Evolutionary conservation across 1,140 invertebrate species (phyloP), one percentile per base, ranked within the genome.

Genomic region (Pachyrhynchus sulphureomaculatus): DNA sequence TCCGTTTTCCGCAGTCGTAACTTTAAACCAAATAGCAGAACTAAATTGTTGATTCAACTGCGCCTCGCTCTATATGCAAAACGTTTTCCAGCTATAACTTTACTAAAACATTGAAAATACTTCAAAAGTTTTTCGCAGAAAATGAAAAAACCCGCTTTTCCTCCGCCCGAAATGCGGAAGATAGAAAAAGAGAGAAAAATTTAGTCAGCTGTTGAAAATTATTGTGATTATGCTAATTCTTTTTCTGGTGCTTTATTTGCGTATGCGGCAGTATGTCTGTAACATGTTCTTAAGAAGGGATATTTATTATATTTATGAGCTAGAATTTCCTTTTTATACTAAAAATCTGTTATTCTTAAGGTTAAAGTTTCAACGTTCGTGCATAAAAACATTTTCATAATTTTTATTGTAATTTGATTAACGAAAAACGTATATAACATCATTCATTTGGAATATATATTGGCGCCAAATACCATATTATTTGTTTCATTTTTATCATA

Each of bases 181-280:
- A 13, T 13, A 66, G 60, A 68, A 68, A 68, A 69, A 67, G 59
- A 69, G 64, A 60, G 64, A 67, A 68, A 68, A 63, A 68, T 68
- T 69, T 65, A 73, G 72, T 74, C 72, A 73, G 71, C 72, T 72
- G 72, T 65, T 72, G 66, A 63, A 69, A 74, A 74, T 74, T 74
- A 74, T 74, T 72, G 67, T 72, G 71, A 74, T 74, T 74, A 74
- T 74, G 72, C 72, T 73, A 74, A 74, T 74, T 72, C 68, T 65
- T 71, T 67, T 71, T 69, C 67, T 69, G 67, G 54, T 64, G 62
- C 64, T 64, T 66, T 55, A 61, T 63, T 72, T 53, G 61, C 58
- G 49, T 64, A 65, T 71, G 67, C 26, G 8, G 64, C 20, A 63
- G 60, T 69, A 60, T 71, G 69, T 71, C 67, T 65, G 59, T 65